Evolutionary conservation across 2,797 vertebrate species (phyloP).

Genomic region (Glyptemys insculpta): DNA sequence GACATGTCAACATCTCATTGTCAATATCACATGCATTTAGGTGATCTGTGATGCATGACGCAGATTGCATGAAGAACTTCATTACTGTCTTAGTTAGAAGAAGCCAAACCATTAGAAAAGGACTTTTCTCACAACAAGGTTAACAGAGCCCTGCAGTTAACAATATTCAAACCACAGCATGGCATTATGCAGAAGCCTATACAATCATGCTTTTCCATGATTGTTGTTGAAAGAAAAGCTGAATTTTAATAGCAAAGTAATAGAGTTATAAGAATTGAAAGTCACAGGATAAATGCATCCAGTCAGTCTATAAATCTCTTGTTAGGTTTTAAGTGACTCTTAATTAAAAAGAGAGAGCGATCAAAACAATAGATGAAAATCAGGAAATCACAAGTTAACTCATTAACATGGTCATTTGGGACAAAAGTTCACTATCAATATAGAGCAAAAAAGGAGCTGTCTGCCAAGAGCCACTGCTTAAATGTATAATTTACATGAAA

Average conservation of each 20-base stretch:
- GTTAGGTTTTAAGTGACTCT: neutral
- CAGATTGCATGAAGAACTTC: neutral
- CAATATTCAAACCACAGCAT: neutral
- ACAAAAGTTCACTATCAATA: neutral
- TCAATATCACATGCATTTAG: neutral
- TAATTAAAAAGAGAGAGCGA: neutral
- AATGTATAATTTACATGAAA: constrained; percentile 29
- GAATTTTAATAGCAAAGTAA: neutral
- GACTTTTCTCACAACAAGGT: neutral
- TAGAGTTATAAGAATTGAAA: constrained; percentile 25
- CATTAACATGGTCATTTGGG: constrained; percentile 48
- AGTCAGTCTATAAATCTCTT: neutral
- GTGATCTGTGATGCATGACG: neutral
- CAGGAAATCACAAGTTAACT: constrained; percentile 54
- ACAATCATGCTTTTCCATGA: neutral
- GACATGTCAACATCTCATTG: neutral
- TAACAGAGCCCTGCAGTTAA: neutral
- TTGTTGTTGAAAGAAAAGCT: constrained; percentile 13
- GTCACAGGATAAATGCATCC: constrained; percentile 12
- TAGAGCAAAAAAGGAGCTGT: constrained; percentile 7
- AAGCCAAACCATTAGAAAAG: neutral
- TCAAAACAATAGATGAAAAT: constrained; percentile 28
- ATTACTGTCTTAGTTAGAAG: neutral
- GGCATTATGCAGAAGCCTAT: neutral
- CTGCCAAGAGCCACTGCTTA: neutral